Base-by-base conservation (phyloP, 2,888 invertebrate genomes). In the Lasioglossum zephyrum region DNA sequence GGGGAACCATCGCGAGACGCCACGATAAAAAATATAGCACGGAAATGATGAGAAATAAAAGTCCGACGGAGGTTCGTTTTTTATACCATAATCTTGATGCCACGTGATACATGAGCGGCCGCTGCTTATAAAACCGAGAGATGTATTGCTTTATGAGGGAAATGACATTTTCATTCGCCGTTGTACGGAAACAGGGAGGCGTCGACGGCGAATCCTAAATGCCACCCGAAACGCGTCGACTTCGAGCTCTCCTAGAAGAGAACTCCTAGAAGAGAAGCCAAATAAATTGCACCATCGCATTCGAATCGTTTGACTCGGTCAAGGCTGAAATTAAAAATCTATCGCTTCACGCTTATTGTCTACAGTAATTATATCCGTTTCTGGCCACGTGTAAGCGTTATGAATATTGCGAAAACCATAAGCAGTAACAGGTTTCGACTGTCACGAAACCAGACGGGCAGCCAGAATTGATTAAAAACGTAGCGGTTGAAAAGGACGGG, bases 81-180 rank as follows among this genome's bases (percentile, higher is more conserved):
- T 88, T 79, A 90, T 73, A 57, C 77, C 70, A 79, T 90, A 88
- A 90, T 86, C 82, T 84, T 81, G 90, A 86, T 86, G 81, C 75
- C 76, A 81, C 73, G 77, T 22, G 76, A 86, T 78, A 79, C 77
- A 78, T 18, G 73, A 57, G 49, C 41, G 41, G 41, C n/a, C 41
- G 78, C 74, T 26, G 47, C 26, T 72, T 44, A 76, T 76, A 79
- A 82, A 74, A 76, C 53, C 44, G 72, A n/a, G 13, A 73, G 77
- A 82, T 79, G 69, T 82, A 86, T 86, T 44, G 82, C 77, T 77
- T 73, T 77, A 76, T 31, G 69, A 80, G 75, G 73, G 76, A 77
- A 80, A 87, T 66, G 87, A 83, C 74, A 83, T 73, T 87, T 75
- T 87, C 63, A 60, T 77, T 79, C 75, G 57, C 11, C 9, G 26